phyloP scores from a whole-genome alignment of 2,797 vertebrate genomes.

The Acridotheres tristis region DNA sequence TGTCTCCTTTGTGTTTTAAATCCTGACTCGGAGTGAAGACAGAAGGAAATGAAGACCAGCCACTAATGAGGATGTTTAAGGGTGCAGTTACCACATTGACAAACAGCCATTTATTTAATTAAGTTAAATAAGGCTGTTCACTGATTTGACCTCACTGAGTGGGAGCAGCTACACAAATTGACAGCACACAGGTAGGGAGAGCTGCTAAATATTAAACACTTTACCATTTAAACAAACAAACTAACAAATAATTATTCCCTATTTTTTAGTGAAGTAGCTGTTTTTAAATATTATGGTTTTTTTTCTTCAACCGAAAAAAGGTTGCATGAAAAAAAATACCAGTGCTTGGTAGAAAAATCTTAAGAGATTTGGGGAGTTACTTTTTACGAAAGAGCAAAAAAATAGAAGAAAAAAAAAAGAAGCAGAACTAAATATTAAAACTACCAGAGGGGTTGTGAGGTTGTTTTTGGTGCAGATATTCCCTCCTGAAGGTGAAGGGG shows the following conservation, averaged over 20 bases:
- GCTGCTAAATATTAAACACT: background rate
- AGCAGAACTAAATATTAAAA: background rate
- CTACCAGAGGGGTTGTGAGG: too few relatives aligned
- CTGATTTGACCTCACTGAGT: background rate
- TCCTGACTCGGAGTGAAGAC: too few relatives aligned
- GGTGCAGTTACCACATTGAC: too few relatives aligned
- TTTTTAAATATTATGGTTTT: background rate
- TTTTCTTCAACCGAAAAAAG: background rate
- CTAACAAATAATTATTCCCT: background rate
- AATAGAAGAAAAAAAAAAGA: background rate
- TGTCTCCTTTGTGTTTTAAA: too few relatives aligned
- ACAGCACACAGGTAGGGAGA: background rate
- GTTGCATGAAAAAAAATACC: background rate
- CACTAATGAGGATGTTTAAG: too few relatives aligned
- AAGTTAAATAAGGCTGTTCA: background rate
- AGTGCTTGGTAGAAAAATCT: background rate
- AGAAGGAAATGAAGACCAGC: too few relatives aligned
- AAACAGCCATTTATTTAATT: background rate
- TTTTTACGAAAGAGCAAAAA: background rate
- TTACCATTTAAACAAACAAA: background rate
- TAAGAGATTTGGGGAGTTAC: background rate
- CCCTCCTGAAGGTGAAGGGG: background rate
- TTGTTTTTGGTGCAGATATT: background rate
- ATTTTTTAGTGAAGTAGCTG: background rate
- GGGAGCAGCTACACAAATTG: background rate